phyloP scores from a whole-genome alignment of 1,140 invertebrate genomes.

The Arion vulgaris region DNA sequence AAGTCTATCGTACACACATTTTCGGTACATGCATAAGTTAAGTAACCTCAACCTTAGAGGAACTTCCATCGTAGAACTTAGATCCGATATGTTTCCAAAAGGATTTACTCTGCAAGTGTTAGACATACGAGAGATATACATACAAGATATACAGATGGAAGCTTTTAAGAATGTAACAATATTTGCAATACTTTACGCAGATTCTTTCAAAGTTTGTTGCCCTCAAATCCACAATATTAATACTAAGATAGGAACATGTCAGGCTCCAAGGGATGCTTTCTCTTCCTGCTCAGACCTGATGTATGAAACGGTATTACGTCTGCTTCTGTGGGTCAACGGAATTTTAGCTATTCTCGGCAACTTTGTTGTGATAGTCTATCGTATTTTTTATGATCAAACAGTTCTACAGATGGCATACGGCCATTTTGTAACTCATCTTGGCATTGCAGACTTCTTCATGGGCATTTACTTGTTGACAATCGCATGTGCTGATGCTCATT shows the following conservation, averaged over 20 bases:
- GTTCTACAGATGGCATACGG: constrained; percentile 30
- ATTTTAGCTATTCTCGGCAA: constrained; percentile 51
- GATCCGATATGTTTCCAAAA: constrained; percentile 11
- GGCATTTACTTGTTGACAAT: constrained; percentile 62
- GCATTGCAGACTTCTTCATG: constrained; percentile 61
- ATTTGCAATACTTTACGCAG: constrained; percentile 32
- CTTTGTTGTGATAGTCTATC: constrained; percentile 38
- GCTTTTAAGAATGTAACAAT: constrained; percentile 35
- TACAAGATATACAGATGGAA: constrained; percentile 30
- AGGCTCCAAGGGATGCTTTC: constrained; percentile 47
- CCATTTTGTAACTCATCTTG: constrained; percentile 53
- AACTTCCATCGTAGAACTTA: not conserved
- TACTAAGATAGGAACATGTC: constrained; percentile 38
- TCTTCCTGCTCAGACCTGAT: constrained; percentile 55
- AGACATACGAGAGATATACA: constrained; percentile 24
- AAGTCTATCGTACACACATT: not conserved
- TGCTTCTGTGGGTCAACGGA: constrained; percentile 51
- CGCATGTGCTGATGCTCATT: constrained; percentile 52
- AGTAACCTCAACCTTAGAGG: constrained; percentile 20
- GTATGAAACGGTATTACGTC: constrained; percentile 13
- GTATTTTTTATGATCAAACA: not conserved
- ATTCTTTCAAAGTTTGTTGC: constrained; percentile 51
- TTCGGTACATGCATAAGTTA: not conserved
- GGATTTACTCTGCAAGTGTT: constrained; percentile 1
- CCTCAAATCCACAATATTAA: constrained; percentile 34